Base-by-base conservation (phyloP, 1,140 invertebrate species). In the Heliconius himera region DNA sequence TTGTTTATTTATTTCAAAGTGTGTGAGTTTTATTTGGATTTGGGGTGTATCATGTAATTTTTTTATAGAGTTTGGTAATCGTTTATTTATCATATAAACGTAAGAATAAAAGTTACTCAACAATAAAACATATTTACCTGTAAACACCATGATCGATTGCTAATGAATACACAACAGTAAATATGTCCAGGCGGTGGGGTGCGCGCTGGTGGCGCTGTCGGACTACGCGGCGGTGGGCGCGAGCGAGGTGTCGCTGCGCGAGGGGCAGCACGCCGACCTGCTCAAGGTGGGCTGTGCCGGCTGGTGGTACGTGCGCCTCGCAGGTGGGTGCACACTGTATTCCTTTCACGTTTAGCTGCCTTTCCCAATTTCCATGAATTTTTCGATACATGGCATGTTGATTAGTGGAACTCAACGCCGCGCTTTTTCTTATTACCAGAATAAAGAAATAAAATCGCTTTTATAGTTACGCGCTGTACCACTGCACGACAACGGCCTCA, bases 231-330 rank as follows among this genome's bases (percentile, higher is more conserved):
- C 98, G 41, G 96, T 98, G 89, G 98, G 98, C 80, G 96, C 96
- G 78, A 97, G 97, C 76, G 98, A 99, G 94, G 97, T 99, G 36
- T 97, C 97, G 75, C 96, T 99, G 94, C 96, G 96, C 54, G 98
- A 99, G 95, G 98, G 98, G 6, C 98, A 99, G 94, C 96, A 96
- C 85, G 96, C 98, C 79, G 98, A 98, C 91, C 95, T 99, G 71
- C 95, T 98, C 36, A 98, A 98, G 94, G 97, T 98, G 70, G 98
- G 98, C 79, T 98, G 97, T 93, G 98, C 98, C 80, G 98, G 98
- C 70, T 99, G 98, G 98, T 99, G 98, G 98, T 99, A 98, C 95
- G 98, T 99, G 81, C 97, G 97, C 85, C 95, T 97, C 20, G 94
- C 97, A 85, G 96, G 97, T 97, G 95, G 95, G 92, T 60, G 49